These are phyloP conservation scores for Drosophila erecta DNA, from an alignment of 1,140 invertebrate genomes.

Conservation along the genomic window DNA sequence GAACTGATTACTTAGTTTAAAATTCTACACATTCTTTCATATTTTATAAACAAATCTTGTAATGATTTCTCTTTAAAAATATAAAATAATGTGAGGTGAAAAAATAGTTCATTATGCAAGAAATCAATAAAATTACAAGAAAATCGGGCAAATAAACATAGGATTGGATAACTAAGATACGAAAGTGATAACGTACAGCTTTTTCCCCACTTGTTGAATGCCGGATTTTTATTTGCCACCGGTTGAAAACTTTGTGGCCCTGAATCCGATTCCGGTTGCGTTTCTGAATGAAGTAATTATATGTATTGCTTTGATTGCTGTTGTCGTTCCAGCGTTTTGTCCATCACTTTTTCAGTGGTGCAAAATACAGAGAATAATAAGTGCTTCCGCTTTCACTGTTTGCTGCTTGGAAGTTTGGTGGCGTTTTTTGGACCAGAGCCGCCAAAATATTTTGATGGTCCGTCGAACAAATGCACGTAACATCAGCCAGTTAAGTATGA, in stretches of 20 bases:
- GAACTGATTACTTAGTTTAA: too few relatives aligned
- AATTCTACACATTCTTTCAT: too few relatives aligned
- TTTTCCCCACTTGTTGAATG: constrained; percentile 58
- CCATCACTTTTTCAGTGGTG: constrained; percentile 51
- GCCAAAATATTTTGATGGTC: constrained; percentile 31
- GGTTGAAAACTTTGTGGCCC: constrained; percentile 40
- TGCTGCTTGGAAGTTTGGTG: constrained; percentile 46
- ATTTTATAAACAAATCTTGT: too few relatives aligned
- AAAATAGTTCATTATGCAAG: constrained; percentile 42
- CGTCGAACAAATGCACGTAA: constrained; percentile 36
- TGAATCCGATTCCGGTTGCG: constrained; percentile 71
- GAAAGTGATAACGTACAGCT: constrained; percentile 21
- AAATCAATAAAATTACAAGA: constrained; percentile 12
- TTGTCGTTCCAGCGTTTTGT: constrained; percentile 51
- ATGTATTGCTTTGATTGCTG: constrained; percentile 54
- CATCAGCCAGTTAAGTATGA: constrained; percentile 37
- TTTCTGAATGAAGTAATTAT: constrained; percentile 62
- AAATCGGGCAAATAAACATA: constrained; percentile 22
- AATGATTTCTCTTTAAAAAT: too few relatives aligned
- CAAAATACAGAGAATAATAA: constrained; percentile 65
- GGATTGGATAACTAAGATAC: background rate
- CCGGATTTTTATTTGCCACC: constrained; percentile 39
- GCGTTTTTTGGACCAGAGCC: constrained; percentile 37
- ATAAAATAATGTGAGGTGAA: background rate
- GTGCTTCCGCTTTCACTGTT: constrained; percentile 73